Percentiles rank a stretch among this genome's conserved stretches.
phyloP scores from a whole-genome alignment of 2,888 invertebrate genomes.

The Conistra vaccinii region DNA sequence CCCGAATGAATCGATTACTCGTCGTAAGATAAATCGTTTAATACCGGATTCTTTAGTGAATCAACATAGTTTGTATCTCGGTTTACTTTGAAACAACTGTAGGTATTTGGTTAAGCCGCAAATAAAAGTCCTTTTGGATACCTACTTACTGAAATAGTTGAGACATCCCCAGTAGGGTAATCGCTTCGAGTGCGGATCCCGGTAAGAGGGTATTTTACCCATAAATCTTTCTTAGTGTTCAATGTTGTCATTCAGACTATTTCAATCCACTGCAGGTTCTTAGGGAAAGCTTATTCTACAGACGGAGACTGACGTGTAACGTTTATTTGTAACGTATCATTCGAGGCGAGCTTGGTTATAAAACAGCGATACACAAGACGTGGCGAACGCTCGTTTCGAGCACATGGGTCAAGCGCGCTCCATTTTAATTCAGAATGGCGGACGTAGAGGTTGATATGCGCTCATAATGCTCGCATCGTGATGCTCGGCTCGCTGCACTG shows the following conservation, averaged over 20 bases:
- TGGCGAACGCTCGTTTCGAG: too few relatives aligned
- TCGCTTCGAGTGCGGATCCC: not conserved
- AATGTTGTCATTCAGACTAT: not conserved
- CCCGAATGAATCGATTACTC: slow-evolving; percentile 42
- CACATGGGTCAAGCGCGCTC: too few relatives aligned
- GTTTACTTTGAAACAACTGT: slow-evolving; percentile 30
- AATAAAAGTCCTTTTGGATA: slow-evolving; percentile 30
- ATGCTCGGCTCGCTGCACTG: too few relatives aligned
- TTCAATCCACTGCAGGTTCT: too few relatives aligned
- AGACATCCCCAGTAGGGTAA: slow-evolving; percentile 2
- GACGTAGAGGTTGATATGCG: too few relatives aligned
- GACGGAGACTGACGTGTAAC: too few relatives aligned
- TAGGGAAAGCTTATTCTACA: too few relatives aligned
- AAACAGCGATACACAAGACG: too few relatives aligned
- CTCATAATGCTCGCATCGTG: too few relatives aligned
- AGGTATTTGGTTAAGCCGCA: slow-evolving; percentile 6
- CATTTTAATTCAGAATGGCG: too few relatives aligned
- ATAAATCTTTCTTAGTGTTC: not conserved
- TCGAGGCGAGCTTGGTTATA: too few relatives aligned
- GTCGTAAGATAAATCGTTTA: slow-evolving; percentile 32
- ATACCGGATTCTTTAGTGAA: slow-evolving; percentile 18
- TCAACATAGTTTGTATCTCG: slow-evolving; percentile 5
- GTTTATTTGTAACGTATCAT: too few relatives aligned
- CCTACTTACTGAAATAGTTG: slow-evolving; percentile 14
- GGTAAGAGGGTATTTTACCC: not conserved